Evolutionary conservation across 2,888 invertebrate species (phyloP).

Genomic region (Lissocephala sabroskyi): DNA sequence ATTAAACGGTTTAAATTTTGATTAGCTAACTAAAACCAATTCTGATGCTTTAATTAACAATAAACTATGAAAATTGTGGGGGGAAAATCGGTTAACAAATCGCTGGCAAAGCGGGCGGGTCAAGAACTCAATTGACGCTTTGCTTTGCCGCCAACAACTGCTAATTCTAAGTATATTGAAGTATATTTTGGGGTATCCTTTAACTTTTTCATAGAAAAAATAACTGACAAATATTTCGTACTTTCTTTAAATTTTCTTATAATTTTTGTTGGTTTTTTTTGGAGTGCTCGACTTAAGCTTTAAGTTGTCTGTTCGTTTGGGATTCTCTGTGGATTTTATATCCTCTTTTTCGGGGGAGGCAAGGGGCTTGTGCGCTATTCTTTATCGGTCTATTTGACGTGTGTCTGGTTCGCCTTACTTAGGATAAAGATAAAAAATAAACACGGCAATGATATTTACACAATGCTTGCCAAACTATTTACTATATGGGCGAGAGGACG

Average conservation of each 20-base stretch:
- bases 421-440: conserved; percentile 57
- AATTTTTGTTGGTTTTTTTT: conserved; percentile 20
- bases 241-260: conserved; percentile 5
- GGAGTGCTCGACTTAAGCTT: conserved; percentile 5
- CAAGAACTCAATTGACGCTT: too few species aligned
- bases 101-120: too few species aligned
- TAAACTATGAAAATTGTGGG: too few species aligned
- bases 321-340: conserved; percentile 15
- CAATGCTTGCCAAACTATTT: conserved; percentile 43
- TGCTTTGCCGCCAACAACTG: too few species aligned
- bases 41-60: conserved; percentile 14
- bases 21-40: conserved; percentile 37
- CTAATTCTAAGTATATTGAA: too few species aligned
- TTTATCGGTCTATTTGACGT: conserved; percentile 10
- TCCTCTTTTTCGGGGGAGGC: not conserved
- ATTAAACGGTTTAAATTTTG: conserved; percentile 39
- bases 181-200: conserved; percentile 14
- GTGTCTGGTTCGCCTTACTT: conserved; percentile 33
- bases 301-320: conserved; percentile 12
- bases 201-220: conserved; percentile 58
- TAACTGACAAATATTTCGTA: conserved; percentile 22
- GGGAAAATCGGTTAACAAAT: too few species aligned
- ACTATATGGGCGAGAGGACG: conserved; percentile 24
- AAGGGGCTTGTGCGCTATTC: not conserved
- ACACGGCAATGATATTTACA: conserved; percentile 60